These are phyloP conservation scores for Metellina segmentata DNA, from an alignment of 2,888 invertebrate genomes.

Conservation along the genomic window DNA sequence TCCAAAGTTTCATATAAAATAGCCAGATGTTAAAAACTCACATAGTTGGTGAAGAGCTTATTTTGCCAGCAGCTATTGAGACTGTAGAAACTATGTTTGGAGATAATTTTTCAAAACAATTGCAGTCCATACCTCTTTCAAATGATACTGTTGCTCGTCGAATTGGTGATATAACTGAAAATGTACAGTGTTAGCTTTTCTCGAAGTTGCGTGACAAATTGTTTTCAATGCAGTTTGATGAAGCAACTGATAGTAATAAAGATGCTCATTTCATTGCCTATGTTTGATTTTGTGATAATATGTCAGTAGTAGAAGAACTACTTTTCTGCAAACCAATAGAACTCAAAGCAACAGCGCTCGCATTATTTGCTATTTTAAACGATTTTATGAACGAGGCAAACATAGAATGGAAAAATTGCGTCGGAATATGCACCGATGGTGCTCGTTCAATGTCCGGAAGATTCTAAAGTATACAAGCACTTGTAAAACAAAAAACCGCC, in stretches of 20 bases:
- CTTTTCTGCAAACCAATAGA: not conserved
- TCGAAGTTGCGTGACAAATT: not conserved
- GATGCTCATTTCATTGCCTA: too few relatives aligned
- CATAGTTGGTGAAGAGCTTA: conserved; percentile 21
- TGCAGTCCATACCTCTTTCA: conserved; percentile 8
- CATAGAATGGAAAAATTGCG: conserved; percentile 48
- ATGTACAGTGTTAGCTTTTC: conserved; percentile 65
- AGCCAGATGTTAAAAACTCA: too few relatives aligned
- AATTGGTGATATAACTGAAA: conserved; percentile 67
- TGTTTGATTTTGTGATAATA: not conserved
- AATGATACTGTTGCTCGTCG: conserved; percentile 59
- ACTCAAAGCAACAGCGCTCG: not conserved
- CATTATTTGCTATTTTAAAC: not conserved
- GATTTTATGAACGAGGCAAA: not conserved
- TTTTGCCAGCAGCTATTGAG: conserved; percentile 24
- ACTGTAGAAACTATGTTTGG: conserved; percentile 19
- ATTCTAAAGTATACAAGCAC: conserved; percentile 53
- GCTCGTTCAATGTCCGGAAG: conserved; percentile 54
- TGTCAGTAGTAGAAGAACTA: not conserved
- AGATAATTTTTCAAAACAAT: too few relatives aligned
- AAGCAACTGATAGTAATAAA: too few relatives aligned
- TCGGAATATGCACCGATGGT: conserved; percentile 56
- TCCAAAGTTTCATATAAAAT: too few relatives aligned
- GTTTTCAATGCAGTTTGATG: too few relatives aligned
- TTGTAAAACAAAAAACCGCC: conserved; percentile 28